Conservation (phyloP, 2,113 vertebrate genomes). For the Tricholaema leucomelas region DNA sequence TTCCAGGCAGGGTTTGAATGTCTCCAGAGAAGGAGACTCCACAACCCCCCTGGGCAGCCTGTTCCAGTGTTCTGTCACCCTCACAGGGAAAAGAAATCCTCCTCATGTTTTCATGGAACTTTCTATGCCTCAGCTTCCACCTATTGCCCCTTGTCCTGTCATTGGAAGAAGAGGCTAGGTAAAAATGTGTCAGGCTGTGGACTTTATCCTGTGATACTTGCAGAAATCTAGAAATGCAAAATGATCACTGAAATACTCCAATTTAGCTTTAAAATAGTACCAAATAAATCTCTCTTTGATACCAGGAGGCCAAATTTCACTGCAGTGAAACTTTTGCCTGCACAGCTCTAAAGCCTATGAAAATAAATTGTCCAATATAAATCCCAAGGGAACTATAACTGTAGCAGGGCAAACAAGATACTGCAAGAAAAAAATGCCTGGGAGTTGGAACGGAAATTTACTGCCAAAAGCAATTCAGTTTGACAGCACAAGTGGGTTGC, state of each 20-base stretch:
- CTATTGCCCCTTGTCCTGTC: too few species aligned
- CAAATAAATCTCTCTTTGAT: neutral
- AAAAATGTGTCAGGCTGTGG: neutral
- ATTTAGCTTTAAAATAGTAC: neutral
- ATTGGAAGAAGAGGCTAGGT: neutral
- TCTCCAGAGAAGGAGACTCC: too few species aligned
- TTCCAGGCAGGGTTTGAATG: too few species aligned
- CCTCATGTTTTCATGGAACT: too few species aligned
- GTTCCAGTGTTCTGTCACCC: too few species aligned
- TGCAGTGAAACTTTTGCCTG: slow-evolving; percentile 3
- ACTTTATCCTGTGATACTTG: neutral
- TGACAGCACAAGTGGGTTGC: neutral
- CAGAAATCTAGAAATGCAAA: neutral
- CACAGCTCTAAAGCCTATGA: neutral
- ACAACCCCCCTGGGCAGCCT: too few species aligned
- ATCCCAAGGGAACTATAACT: slow-evolving; percentile 28
- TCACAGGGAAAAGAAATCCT: too few species aligned
- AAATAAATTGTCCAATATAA: slow-evolving; percentile 40
- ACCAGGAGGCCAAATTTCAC: neutral
- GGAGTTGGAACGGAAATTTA: slow-evolving; percentile 40
- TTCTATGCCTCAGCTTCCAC: too few species aligned
- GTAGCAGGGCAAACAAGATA: slow-evolving; percentile 23
- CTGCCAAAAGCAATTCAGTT: slow-evolving; percentile 23
- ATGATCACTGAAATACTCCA: neutral
- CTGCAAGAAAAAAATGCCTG: slow-evolving; percentile 42